Evolutionary conservation across 2,797 vertebrate species (phyloP).

Genomic region (Protonibea diacanthus): DNA sequence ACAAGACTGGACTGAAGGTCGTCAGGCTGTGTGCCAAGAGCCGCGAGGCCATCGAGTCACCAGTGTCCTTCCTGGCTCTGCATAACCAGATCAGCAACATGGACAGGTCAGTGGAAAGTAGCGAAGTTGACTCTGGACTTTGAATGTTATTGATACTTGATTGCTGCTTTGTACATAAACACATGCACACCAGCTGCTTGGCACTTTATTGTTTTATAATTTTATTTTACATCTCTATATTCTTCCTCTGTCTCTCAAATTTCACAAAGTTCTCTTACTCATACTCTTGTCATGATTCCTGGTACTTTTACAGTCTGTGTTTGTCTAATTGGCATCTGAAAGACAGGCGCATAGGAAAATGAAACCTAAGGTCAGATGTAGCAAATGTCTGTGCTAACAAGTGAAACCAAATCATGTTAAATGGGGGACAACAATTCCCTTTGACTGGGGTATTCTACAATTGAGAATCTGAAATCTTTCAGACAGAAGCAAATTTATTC

Average conservation of each 20-base stretch:
- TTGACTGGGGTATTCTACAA: not conserved
- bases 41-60: constrained; percentile 97
- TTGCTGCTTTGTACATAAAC: not conserved
- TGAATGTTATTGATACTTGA: not conserved
- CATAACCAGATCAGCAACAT: constrained; percentile 99
- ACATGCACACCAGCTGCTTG: not conserved
- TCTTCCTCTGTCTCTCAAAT: not conserved
- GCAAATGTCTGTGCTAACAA: not conserved
- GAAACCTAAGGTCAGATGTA: too few species aligned
- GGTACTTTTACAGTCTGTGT: too few species aligned
- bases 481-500: not conserved
- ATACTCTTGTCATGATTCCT: not conserved
- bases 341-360: too few species aligned
- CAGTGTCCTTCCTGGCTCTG: constrained; percentile 96
- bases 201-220: not conserved
- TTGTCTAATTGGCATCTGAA: too few species aligned
- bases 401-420: not conserved
- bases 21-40: constrained; percentile 98
- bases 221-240: not conserved
- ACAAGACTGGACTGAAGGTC: constrained; percentile 97
- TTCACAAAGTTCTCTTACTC: not conserved
- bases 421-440: not conserved
- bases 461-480: not conserved
- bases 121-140: not conserved
- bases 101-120: constrained; percentile 90